Base-by-base conservation (phyloP, 2,113 vertebrate genomes). In the Puma concolor region DNA sequence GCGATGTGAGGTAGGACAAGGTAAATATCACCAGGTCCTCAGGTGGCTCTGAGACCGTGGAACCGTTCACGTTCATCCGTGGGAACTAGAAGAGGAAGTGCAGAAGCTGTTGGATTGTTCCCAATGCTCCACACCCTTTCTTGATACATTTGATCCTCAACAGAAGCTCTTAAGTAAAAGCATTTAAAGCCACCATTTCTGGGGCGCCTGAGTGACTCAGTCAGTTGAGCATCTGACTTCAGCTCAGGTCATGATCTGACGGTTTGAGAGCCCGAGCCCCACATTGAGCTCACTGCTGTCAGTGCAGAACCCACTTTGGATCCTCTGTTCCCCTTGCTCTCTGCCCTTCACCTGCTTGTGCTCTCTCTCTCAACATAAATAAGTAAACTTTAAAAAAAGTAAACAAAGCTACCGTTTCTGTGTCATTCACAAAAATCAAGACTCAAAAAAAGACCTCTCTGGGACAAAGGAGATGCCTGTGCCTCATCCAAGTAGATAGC, bases 371-470 rank as follows among this genome's bases (percentile, higher is more conserved):
- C 21, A 57, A 57, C 23, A 60, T 44, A 44, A 60, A 60, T 23
- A 60, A 60, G 9, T 23, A 60, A 60, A 23, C 54, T 60, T 23
- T 1, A 10, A 60, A 57, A 57, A 57, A 60, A 60, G 23, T 44
- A 44, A 44, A 60, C 38, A 71, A 93, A 93, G 41, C 27, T 8
- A 23, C 14, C 0, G 0, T 76, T 72, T 16, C 36, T 48, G 25
- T 88, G 69, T 92, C 36, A 72, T 82, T 95, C 60, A 91, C 17
- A 84, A 98, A 89, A 89, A 92, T 83, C 72, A 83, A 92, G 69
- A 80, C 54, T 38, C 64, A 90, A 93, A 85, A 48, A 66, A 63
- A 57, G 63, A 63, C 23, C 33, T 21, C 57, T 95, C 67, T 86
- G 63, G n/a, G 48, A 81, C 41, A 91, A 93, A 83, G 36, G 79